Conservation (phyloP, 2,888 invertebrate species). For the Macrophya annulata region DNA sequence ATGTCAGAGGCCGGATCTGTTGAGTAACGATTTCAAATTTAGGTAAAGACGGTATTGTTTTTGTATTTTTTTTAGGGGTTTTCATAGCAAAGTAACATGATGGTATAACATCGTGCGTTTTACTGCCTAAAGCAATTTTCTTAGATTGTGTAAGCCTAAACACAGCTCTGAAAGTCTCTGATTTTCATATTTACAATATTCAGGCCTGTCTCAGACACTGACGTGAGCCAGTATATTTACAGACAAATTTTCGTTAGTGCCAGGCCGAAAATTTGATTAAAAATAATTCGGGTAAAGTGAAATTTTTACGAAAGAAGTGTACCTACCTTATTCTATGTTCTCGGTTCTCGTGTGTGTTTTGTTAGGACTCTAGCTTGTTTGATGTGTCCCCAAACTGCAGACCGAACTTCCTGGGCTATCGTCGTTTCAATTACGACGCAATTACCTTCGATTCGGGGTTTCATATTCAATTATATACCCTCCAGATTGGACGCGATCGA, state of each 20-base stretch:
- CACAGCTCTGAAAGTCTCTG: neutral
- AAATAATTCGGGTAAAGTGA: neutral
- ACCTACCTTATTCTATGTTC: neutral
- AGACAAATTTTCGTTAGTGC: slow-evolving; percentile 4
- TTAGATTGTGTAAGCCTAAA: neutral
- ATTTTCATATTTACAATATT: slow-evolving; percentile 6
- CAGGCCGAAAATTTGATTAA: slow-evolving; percentile 14
- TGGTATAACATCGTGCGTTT: neutral
- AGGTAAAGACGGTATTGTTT: neutral
- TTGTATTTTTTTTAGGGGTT: neutral
- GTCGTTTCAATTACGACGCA: slow-evolving; percentile 47
- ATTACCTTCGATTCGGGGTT: slow-evolving; percentile 28
- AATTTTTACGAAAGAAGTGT: neutral
- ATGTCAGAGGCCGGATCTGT: neutral
- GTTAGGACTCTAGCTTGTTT: slow-evolving; percentile 2
- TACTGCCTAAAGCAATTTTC: neutral
- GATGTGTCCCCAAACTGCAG: slow-evolving; percentile 8
- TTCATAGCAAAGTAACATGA: neutral
- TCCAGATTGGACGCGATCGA: slow-evolving; percentile 25
- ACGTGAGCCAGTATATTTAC: neutral
- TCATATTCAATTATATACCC: slow-evolving; percentile 14
- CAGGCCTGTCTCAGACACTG: slow-evolving; percentile 7
- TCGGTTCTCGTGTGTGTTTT: neutral
- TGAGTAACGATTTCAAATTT: neutral
- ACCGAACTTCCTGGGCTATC: neutral